phyloP scores from a whole-genome alignment of 2,797 vertebrate genomes.

The Urophycis tenuis region DNA sequence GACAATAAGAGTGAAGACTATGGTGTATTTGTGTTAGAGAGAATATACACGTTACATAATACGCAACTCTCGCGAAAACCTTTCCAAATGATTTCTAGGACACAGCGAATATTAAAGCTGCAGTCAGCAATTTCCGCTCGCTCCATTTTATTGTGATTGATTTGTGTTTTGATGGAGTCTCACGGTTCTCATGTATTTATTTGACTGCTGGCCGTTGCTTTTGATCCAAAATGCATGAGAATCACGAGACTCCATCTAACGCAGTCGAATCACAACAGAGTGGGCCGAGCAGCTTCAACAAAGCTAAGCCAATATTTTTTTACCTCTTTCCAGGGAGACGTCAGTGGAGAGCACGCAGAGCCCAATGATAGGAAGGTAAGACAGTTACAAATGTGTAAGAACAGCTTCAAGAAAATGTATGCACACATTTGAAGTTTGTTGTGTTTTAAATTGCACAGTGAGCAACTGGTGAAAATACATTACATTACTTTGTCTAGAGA shows the following conservation, averaged over 20 bases:
- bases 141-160: no score
- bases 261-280: not conserved
- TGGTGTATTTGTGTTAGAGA: no score
- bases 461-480: not conserved
- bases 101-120: no score
- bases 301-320: conserved; percentile 10
- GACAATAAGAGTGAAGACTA: not conserved
- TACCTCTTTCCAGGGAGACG: conserved; percentile 78
- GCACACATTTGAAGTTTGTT: not conserved
- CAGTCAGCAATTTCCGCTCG: no score
- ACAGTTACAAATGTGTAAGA: conserved; percentile 5
- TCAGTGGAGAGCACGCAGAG: conserved; percentile 78
- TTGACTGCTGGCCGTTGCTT: not conserved
- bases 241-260: not conserved
- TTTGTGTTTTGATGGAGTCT: no score
- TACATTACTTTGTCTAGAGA: not conserved
- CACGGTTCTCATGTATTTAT: not conserved
- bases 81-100: no score
- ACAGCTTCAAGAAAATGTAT: not conserved
- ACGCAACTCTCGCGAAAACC: no score
- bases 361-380: conserved; percentile 92
- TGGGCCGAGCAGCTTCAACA: not conserved
- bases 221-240: not conserved
- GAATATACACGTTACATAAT: no score
- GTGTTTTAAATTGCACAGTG: not conserved